Evolutionary conservation across 2,113 vertebrate genomes (phyloP).

Genomic region (Psittacus erithacus): DNA sequence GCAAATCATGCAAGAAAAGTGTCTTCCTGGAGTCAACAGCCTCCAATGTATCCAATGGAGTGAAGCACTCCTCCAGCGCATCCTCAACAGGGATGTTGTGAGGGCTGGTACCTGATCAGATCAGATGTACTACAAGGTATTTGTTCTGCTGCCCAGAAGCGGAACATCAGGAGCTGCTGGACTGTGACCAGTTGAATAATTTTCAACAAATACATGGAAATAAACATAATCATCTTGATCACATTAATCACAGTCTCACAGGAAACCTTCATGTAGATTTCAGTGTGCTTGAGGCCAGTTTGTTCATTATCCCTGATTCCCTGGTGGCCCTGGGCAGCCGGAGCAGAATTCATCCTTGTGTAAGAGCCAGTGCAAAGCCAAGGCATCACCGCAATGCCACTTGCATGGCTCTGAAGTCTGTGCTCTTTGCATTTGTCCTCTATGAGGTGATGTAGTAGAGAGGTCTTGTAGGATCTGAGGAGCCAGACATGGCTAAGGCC

Average conservation of each 20-base stretch:
- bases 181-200: slow-evolving; percentile 16
- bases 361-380: background rate
- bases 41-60: background rate
- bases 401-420: background rate
- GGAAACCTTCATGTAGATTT: slow-evolving; percentile 13
- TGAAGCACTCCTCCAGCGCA: background rate
- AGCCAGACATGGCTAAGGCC: background rate
- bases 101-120: background rate
- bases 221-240: slow-evolving; percentile 29
- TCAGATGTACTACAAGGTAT: background rate
- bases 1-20: background rate
- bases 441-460: background rate
- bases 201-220: slow-evolving; percentile 32
- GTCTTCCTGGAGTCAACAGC: background rate
- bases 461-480: background rate
- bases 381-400: background rate
- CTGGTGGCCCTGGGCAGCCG: background rate
- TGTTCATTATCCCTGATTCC: background rate
- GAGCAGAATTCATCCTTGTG: background rate
- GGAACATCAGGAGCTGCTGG: slow-evolving; percentile 24
- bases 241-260: background rate
- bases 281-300: background rate
- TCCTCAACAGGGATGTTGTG: background rate
- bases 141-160: slow-evolving; percentile 42
- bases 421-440: background rate